These are phyloP conservation scores for Dendrophyllia cribrosa DNA, from an alignment of 64 coral and sea anemone species.

Conservation along the genomic window DNA sequence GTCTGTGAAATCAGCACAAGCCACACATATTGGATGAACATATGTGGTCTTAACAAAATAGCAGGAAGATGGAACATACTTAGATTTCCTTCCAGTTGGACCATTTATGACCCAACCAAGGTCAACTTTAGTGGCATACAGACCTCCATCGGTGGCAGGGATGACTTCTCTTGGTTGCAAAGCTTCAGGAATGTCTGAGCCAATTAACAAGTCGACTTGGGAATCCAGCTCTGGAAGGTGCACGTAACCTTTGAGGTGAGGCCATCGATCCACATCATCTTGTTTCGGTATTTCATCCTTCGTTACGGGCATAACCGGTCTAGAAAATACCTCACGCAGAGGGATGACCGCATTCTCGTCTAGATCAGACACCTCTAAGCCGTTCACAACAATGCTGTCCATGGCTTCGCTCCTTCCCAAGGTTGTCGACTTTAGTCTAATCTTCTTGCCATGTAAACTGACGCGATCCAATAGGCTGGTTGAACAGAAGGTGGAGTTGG, in stretches of 20 bases:
- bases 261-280: constrained; percentile 46
- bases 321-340: neutral
- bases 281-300: constrained; percentile 41
- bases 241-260: constrained; percentile 11
- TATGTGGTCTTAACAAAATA: neutral
- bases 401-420: constrained; percentile 33
- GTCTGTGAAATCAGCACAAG: neutral
- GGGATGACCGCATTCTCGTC: constrained; percentile 13
- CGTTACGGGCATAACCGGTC: constrained; percentile 21
- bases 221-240: no score
- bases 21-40: neutral
- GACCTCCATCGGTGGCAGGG: neutral
- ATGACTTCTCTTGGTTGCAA: constrained; percentile 20
- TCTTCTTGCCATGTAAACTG: constrained; percentile 12
- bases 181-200: neutral
- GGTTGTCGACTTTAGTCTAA: constrained; percentile 66
- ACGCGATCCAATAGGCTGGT: constrained; percentile 57
- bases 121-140: no score
- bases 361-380: constrained; percentile 25
- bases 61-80: neutral
- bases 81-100: no score
- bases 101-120: no score
- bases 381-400: constrained; percentile 32
- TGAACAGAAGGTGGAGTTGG: constrained; percentile 69
- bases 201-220: no score